Evolutionary conservation across 2,113 vertebrate species (phyloP).

Genomic region (Platanista minor): DNA sequence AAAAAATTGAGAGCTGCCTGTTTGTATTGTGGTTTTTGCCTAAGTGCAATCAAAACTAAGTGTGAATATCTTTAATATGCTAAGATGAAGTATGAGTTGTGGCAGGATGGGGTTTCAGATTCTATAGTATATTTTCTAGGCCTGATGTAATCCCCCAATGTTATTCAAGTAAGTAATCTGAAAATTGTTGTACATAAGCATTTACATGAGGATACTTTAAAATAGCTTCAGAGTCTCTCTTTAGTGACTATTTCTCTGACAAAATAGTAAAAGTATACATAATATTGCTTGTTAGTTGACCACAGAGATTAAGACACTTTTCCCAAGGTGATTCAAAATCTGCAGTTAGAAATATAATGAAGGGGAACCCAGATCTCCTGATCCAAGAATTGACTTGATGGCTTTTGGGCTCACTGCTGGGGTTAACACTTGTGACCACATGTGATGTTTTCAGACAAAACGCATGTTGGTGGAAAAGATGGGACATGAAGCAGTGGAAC

Average conservation of each 20-base stretch:
- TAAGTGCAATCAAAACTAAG: not conserved
- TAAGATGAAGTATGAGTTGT: not conserved
- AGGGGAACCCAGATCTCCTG: not conserved
- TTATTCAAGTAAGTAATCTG: not conserved
- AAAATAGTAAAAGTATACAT: not conserved
- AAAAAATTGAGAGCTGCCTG: not conserved
- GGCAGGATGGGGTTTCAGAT: not conserved
- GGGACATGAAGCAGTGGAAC: conserved; percentile 93
- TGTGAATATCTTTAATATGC: not conserved
- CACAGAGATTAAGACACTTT: not conserved
- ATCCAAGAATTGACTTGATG: not conserved
- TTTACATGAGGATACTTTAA: not conserved
- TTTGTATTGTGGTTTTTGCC: not conserved
- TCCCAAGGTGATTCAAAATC: not conserved
- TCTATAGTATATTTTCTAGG: not conserved
- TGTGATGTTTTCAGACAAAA: conserved; percentile 87
- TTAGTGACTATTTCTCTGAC: not conserved
- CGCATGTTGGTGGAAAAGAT: conserved; percentile 98
- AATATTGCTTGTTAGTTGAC: not conserved
- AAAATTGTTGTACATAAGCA: not conserved
- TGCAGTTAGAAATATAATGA: not conserved
- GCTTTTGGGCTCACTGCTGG: not conserved
- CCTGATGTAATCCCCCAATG: not conserved
- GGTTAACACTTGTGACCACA: not conserved
- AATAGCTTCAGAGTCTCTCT: not conserved